A percentile compares a stretch with the other conserved stretches of the same genome.
phyloP scores from a whole-genome alignment of 2,797 vertebrate species.

The Coregonus suidteri region DNA sequence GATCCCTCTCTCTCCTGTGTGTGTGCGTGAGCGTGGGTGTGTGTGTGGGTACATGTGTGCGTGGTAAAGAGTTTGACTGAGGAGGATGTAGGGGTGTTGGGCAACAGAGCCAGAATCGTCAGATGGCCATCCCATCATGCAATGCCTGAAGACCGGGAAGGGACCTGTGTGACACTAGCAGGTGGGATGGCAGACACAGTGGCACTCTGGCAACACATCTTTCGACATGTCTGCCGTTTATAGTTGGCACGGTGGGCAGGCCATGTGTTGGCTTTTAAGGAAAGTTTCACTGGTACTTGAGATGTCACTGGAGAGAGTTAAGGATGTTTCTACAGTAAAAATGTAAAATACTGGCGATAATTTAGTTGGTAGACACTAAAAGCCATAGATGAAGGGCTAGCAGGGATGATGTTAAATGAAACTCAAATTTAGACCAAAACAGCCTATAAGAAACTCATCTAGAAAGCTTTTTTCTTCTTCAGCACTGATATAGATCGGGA shows the following conservation, averaged over 20 bases:
- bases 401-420: background rate
- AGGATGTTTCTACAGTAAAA: conserved; percentile 8
- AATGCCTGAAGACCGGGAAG: conserved; percentile 32
- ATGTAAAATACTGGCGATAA: background rate
- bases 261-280: conserved; percentile 53
- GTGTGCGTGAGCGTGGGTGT: background rate
- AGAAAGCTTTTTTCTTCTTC: background rate
- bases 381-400: background rate
- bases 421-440: background rate
- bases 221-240: conserved; percentile 50
- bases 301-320: conserved; percentile 24
- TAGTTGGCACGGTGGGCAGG: conserved; percentile 46
- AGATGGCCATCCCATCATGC: conserved; percentile 59
- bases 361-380: conserved; percentile 1
- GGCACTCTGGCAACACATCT: conserved; percentile 56
- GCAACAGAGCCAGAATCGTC: conserved; percentile 53
- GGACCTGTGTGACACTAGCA: conserved; percentile 51
- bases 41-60: background rate
- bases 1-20: conserved; percentile 8
- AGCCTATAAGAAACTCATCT: background rate
- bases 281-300: conserved; percentile 45
- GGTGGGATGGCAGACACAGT: conserved; percentile 57
- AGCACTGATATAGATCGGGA: background rate
- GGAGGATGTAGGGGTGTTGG: conserved; percentile 29
- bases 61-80: conserved; percentile 14